Base-by-base conservation (phyloP, 2,888 invertebrate genomes). In the Euzophera pinguis region DNA sequence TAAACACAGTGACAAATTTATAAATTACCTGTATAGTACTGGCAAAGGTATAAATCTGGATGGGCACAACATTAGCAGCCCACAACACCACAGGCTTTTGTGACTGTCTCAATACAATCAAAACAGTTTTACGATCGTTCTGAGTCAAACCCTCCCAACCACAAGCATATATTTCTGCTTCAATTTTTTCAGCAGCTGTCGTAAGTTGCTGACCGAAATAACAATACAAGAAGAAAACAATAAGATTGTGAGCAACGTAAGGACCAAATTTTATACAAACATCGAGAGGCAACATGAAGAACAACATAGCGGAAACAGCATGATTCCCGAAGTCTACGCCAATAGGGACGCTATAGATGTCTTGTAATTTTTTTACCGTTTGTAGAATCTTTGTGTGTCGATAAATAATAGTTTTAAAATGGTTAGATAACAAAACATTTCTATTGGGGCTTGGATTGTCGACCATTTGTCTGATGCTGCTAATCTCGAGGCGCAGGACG, bases 181-280 rank as follows among this genome's bases (percentile, higher is more conserved):
- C 73, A 45, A 74, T 70, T 50, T 59, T 63, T 53, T 72, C 66
- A 8, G 75, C 62, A 10, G 75, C 74, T 48, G 69, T 72, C 4
- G 67, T 70, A 47, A 78, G 62, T 29, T 67, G 66, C 50, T 77
- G 75, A 0, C 78, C 75, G 62, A 64, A 63, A 27, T 65, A 63
- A 56, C 75, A 77, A 54, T 77, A 71, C 45, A 76, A 58, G 38
- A 75, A 76, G 54, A 74, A 74, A 7, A 69, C 55, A 12, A 65
- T 62, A 5, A 73, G 51, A 13, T 64, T 63, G 42, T 71, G 59
- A 14, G 42, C 60, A 42, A 71, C 59, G 9, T 74, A 47, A 9
- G 73, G 72, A 12, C 56, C 61, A 54, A 67, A 74, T 12, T 61
- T 69, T 1, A 67, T 51, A 55, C 65, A 62, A 7, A 64, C 60